A percentile compares a stretch with the other conserved stretches of the same genome.
Evolutionary conservation across 2,113 vertebrate species (phyloP).

Genomic region (Heterotis niloticus): DNA sequence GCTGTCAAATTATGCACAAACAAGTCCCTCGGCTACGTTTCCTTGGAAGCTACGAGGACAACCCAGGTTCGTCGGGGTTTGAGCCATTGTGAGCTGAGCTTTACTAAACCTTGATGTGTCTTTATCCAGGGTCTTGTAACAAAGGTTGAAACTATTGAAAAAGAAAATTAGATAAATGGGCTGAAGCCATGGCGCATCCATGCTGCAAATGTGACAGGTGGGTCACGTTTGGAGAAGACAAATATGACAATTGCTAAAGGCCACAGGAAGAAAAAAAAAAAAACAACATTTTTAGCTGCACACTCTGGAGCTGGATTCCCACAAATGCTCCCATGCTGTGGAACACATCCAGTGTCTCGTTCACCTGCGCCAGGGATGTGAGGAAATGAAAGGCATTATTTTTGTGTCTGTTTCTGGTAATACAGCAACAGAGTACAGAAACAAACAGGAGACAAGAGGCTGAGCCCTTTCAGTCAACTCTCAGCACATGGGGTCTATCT

Average conservation of each 20-base stretch:
- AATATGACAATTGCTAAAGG: not conserved
- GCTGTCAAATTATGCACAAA: no score
- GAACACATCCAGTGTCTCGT: not conserved
- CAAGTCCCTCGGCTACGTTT: no score
- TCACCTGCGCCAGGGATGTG: not conserved
- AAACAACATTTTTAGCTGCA: not conserved
- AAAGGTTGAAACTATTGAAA: no score
- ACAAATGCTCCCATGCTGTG: not conserved
- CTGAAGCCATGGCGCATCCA: not conserved
- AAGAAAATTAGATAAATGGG: no score
- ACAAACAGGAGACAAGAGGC: not conserved
- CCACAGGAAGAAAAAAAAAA: no score
- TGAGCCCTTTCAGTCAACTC: not conserved
- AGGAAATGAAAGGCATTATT: not conserved
- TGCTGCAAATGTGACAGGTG: not conserved
- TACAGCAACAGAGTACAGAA: not conserved
- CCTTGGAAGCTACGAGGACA: no score
- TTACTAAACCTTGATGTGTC: no score
- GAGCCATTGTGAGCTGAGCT: no score
- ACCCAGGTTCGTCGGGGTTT: no score
- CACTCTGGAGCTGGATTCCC: not conserved
- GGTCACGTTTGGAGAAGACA: not conserved
- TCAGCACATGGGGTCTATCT: not conserved
- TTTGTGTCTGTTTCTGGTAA: conserved; percentile 1
- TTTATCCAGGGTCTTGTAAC: no score